A percentile compares a stretch with the other conserved stretches of the same genome.
phyloP scores from a whole-genome alignment of 1,140 invertebrate genomes.

The Hyposmocoma kahamanoa region DNA sequence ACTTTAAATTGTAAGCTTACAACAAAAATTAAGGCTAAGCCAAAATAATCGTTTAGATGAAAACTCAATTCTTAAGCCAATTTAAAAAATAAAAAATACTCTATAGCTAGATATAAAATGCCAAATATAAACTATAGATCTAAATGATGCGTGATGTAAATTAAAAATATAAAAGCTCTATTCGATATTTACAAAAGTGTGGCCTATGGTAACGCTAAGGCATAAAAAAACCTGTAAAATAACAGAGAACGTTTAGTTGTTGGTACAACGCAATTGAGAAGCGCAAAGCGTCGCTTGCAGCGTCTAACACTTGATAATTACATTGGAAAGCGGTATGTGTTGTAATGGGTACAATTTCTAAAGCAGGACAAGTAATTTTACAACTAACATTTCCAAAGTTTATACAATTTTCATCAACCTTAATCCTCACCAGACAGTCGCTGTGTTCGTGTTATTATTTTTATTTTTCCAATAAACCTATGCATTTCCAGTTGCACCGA shows the following conservation, averaged over 20 bases:
- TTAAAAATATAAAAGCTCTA: constrained; percentile 36
- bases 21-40: constrained; percentile 46
- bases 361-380: too few relatives aligned
- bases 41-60: constrained; percentile 37
- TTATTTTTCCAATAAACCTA: constrained; percentile 24
- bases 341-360: too few relatives aligned
- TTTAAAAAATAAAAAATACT: constrained; percentile 32
- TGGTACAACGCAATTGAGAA: too few relatives aligned
- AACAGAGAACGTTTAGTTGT: background rate
- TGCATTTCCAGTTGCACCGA: constrained; percentile 19
- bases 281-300: too few relatives aligned
- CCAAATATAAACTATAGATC: constrained; percentile 32
- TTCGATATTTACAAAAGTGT: constrained; percentile 49
- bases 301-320: too few relatives aligned
- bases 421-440: too few relatives aligned
- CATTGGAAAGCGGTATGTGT: too few relatives aligned
- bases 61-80: constrained; percentile 47
- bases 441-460: constrained; percentile 24
- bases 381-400: too few relatives aligned
- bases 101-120: constrained; percentile 34
- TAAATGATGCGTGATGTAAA: constrained; percentile 36
- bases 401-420: too few relatives aligned
- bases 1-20: constrained; percentile 19
- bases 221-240: constrained; percentile 2
- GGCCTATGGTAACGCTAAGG: constrained; percentile 35